phyloP scores from a whole-genome alignment of 2,888 invertebrate species.

The Pachycephus smyrnensis region DNA sequence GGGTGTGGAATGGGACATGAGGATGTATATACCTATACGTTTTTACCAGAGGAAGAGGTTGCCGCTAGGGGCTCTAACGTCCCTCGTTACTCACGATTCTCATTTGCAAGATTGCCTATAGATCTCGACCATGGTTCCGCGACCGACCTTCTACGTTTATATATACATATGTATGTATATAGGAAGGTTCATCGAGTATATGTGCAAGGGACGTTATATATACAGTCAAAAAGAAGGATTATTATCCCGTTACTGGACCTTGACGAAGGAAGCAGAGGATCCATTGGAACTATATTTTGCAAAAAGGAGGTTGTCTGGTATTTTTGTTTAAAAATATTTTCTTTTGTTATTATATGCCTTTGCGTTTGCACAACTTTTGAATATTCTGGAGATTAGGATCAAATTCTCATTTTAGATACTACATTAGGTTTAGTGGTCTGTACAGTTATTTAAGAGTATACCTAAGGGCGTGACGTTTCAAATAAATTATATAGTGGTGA shows the following conservation, averaged over 20 bases:
- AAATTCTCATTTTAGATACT: not conserved
- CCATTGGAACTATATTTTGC: not conserved
- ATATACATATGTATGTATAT: conserved; percentile 17
- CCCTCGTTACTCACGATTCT: conserved; percentile 64
- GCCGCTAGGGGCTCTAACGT: conserved; percentile 57
- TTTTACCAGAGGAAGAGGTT: conserved; percentile 1
- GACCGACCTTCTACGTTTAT: conserved; percentile 36
- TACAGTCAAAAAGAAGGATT: not conserved
- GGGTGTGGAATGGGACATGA: not conserved
- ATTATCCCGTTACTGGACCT: not conserved
- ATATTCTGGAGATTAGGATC: not conserved
- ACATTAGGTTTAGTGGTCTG: not conserved
- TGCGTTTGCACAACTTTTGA: not conserved
- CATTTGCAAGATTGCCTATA: conserved; percentile 66
- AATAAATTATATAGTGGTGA: not conserved
- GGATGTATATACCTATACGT: conserved; percentile 11
- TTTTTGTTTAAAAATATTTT: not conserved
- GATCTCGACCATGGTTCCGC: conserved; percentile 55
- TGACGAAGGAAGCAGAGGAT: not conserved
- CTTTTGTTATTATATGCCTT: not conserved
- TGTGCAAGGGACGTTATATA: not conserved
- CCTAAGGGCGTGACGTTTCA: not conserved
- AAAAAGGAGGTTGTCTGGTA: not conserved
- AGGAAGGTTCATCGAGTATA: not conserved
- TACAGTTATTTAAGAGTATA: not conserved